Percentiles rank a stretch among this genome's conserved stretches.
These are phyloP conservation scores for Ditylenchus weischeri DNA, from an alignment of 2,888 invertebrate species.

Conservation along the genomic window DNA sequence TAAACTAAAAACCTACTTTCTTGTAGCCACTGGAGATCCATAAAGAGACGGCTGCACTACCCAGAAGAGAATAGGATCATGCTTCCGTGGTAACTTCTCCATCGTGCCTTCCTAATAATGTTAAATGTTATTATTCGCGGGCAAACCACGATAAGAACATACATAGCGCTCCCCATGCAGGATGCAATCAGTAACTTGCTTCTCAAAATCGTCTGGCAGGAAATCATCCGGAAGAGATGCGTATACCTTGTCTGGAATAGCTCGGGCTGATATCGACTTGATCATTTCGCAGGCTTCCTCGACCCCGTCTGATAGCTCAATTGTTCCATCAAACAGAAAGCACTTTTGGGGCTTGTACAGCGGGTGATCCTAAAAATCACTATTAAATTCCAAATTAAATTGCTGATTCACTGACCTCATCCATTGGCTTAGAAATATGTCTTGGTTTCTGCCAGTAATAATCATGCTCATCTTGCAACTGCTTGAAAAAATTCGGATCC, in stretches of 20 bases:
- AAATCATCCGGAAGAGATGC: conserved; percentile 29
- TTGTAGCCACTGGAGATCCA: conserved; percentile 52
- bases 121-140: conserved; percentile 20
- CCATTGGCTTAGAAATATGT: neutral
- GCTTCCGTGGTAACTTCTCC: conserved; percentile 36
- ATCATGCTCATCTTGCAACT: neutral
- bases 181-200: conserved; percentile 48
- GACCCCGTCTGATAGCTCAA: conserved; percentile 53
- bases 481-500: conserved; percentile 36
- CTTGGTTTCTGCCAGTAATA: conserved; percentile 2
- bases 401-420: neutral
- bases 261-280: conserved; percentile 39
- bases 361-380: conserved; percentile 40
- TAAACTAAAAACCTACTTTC: conserved; percentile 40
- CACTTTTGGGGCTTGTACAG: conserved; percentile 40
- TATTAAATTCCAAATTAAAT: no score
- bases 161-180: conserved; percentile 49
- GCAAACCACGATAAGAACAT: neutral
- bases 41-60: conserved; percentile 42
- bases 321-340: conserved; percentile 48
- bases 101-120: conserved; percentile 47
- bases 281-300: conserved; percentile 50
- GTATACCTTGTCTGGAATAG: conserved; percentile 42
- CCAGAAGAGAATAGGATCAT: conserved; percentile 58
- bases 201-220: conserved; percentile 25